phyloP scores from a whole-genome alignment of 1,140 invertebrate genomes.

The Pectinophora gossypiella region DNA sequence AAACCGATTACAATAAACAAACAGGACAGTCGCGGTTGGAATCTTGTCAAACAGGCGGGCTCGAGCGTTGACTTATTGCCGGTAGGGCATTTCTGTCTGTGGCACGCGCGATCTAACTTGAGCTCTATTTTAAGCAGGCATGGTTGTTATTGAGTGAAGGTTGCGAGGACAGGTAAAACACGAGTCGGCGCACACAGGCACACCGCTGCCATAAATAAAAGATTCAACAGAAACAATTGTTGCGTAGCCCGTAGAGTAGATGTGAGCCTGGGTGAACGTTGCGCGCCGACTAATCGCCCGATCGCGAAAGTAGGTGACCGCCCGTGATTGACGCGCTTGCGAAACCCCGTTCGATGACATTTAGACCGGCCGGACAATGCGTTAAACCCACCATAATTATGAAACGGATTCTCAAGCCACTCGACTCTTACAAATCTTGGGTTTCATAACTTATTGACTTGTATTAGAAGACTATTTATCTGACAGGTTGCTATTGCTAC shows the following conservation, averaged over 20 bases:
- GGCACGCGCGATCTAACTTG: conserved; percentile 16
- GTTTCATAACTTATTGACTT: not conserved
- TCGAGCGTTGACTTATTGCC: conserved; percentile 74
- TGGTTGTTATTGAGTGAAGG: conserved; percentile 19
- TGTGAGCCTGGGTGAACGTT: conserved; percentile 71
- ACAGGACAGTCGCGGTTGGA: conserved; percentile 74
- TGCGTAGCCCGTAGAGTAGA: conserved; percentile 57
- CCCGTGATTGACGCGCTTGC: conserved; percentile 69
- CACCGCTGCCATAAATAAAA: conserved; percentile 70
- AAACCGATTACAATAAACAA: conserved; percentile 75
- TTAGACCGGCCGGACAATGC: conserved; percentile 61
- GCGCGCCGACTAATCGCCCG: conserved; percentile 67
- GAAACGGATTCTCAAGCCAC: not conserved
- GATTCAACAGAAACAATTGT: conserved; percentile 75
- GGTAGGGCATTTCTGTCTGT: conserved; percentile 67
- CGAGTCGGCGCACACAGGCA: conserved; percentile 62
- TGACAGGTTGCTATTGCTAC: no score
- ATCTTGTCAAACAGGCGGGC: conserved; percentile 74
- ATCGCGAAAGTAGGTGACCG: conserved; percentile 75
- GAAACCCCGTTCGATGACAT: conserved; percentile 72
- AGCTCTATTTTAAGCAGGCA: conserved; percentile 22
- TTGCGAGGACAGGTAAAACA: conserved; percentile 62
- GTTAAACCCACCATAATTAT: conserved; percentile 53
- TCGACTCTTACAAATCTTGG: not conserved
- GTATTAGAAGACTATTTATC: not conserved